Percentiles rank a stretch among this genome's conserved stretches.
These are phyloP conservation scores for Drosophila auraria DNA, from an alignment of 1,140 invertebrate species.

Conservation along the genomic window DNA sequence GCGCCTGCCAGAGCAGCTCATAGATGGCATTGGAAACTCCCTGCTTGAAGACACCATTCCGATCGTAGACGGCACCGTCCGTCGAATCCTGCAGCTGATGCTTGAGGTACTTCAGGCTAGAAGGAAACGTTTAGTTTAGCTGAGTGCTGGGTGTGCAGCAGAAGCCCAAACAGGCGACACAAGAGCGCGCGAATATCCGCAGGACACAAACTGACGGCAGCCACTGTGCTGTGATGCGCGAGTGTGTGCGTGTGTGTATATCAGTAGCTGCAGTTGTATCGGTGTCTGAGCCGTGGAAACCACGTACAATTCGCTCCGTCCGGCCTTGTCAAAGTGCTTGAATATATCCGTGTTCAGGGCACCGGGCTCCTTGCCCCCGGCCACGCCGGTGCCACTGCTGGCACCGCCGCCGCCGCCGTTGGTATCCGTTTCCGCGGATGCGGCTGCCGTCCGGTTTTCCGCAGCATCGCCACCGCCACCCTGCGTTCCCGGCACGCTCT, in stretches of 20 bases:
- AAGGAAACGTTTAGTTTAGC: slow-evolving; percentile 62
- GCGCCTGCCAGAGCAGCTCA: slow-evolving; percentile 89
- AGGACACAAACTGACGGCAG: slow-evolving; percentile 36
- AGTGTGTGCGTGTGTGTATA: slow-evolving; percentile 28
- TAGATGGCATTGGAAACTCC: slow-evolving; percentile 86
- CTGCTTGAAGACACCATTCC: slow-evolving; percentile 64
- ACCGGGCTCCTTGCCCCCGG: slow-evolving; percentile 17
- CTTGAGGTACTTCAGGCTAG: slow-evolving; percentile 82
- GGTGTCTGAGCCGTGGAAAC: slow-evolving; percentile 37
- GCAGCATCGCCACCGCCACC: slow-evolving; percentile 45
- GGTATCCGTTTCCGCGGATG: slow-evolving; percentile 41
- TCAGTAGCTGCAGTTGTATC: slow-evolving; percentile 21
- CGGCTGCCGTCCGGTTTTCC: slow-evolving; percentile 19
- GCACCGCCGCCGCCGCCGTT: slow-evolving; percentile 30
- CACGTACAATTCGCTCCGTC: slow-evolving; percentile 80
- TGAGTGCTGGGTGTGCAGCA: slow-evolving; percentile 8
- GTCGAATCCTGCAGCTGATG: slow-evolving; percentile 71
- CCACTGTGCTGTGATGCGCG: slow-evolving; percentile 27
- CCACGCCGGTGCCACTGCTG: not conserved
- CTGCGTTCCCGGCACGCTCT: slow-evolving; percentile 64
- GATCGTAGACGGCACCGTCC: slow-evolving; percentile 75
- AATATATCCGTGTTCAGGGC: slow-evolving; percentile 74
- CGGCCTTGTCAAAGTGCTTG: slow-evolving; percentile 79
- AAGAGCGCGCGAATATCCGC: slow-evolving; percentile 38
- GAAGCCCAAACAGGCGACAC: slow-evolving; percentile 34